Conservation (phyloP, 2,888 invertebrate species). For the Entomobrya multifasciata region DNA sequence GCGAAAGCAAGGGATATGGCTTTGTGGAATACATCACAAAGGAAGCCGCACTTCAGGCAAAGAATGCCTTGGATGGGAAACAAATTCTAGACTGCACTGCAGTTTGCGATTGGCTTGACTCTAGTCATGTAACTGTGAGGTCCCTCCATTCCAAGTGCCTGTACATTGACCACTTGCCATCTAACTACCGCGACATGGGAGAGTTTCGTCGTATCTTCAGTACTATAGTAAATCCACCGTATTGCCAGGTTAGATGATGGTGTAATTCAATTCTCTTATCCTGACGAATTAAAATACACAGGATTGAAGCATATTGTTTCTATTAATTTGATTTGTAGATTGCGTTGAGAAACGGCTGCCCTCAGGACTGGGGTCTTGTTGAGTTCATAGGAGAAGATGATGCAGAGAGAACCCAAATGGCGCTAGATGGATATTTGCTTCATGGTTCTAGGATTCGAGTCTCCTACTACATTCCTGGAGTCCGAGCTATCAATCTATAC, state of each 20-base stretch:
- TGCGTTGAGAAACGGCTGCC: slow-evolving; percentile 82
- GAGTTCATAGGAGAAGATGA: slow-evolving; percentile 82
- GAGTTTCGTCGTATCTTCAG: slow-evolving; percentile 83
- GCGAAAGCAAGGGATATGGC: slow-evolving; percentile 83
- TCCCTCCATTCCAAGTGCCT: slow-evolving; percentile 83
- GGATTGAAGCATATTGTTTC: neutral
- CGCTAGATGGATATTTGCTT: slow-evolving; percentile 81
- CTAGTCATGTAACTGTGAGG: slow-evolving; percentile 82
- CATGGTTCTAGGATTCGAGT: slow-evolving; percentile 82
- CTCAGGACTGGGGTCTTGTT: slow-evolving; percentile 83
- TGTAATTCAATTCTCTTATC: neutral
- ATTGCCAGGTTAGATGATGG: slow-evolving; percentile 82
- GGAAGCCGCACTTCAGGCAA: slow-evolving; percentile 82
- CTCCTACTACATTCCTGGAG: slow-evolving; percentile 83
- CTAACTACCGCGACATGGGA: slow-evolving; percentile 82
- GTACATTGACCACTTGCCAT: slow-evolving; percentile 83
- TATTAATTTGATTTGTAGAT: slow-evolving; percentile 81
- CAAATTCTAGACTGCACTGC: slow-evolving; percentile 81
- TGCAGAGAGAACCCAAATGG: slow-evolving; percentile 81
- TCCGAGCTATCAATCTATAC: slow-evolving; percentile 83
- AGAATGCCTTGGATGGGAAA: slow-evolving; percentile 82
- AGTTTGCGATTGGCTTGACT: slow-evolving; percentile 83
- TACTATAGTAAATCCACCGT: slow-evolving; percentile 82
- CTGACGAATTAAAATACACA: too few relatives aligned
- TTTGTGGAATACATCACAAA: slow-evolving; percentile 83